Base-by-base conservation (phyloP, 37 sponge, comb jelly and placozoan genomes). In the Geodia barretti region DNA sequence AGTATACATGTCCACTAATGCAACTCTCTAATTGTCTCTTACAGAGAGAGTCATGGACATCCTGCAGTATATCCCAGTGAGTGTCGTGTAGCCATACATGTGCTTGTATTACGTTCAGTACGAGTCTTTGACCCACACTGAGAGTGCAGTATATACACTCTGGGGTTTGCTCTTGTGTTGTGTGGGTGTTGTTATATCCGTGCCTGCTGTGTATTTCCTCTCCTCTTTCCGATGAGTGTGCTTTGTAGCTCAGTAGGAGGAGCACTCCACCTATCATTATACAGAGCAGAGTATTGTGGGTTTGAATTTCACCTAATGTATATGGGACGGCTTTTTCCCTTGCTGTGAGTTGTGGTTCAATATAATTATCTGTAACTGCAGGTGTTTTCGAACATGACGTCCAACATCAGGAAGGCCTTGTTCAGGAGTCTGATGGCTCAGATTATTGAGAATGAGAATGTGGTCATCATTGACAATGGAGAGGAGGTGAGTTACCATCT, bases 321-420 rank as follows among this genome's bases (percentile, higher is more conserved):
- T 32, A 41, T 14, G 9, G 21, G 4, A 21, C 59, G 4, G 4
- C 9, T 17, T 25, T 8, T 73, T 26, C 59, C 54, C 28, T 33
- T 70, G 58, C 62, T 5, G 23, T 2, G 26, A 31, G 58, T 21
- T 59, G 62, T 75, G 75, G 58, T 33, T 75, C 4, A 34, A 43
- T 78, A n/a, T n/a, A n/a, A n/a, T n/a, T n/a, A n/a, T 23, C 63
- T 8, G 7, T 37, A 60, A 33, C 41, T 9, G 0, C 41, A 91
- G 91, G 92, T 83, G 4, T 87, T 91, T 42, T 79, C 84, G 3
- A 86, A 80, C 58, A 82, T 91, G 83, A 91, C 92, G 0, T 77
- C 83, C 39, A 91, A 87, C 73, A 79, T 87, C 60, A 78, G 88
- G 8, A 62, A 69, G 54, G 78, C 88, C 34, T 60, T 91, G 34